phyloP scores from a whole-genome alignment of 2,797 vertebrate species.

The Glyptemys insculpta region DNA sequence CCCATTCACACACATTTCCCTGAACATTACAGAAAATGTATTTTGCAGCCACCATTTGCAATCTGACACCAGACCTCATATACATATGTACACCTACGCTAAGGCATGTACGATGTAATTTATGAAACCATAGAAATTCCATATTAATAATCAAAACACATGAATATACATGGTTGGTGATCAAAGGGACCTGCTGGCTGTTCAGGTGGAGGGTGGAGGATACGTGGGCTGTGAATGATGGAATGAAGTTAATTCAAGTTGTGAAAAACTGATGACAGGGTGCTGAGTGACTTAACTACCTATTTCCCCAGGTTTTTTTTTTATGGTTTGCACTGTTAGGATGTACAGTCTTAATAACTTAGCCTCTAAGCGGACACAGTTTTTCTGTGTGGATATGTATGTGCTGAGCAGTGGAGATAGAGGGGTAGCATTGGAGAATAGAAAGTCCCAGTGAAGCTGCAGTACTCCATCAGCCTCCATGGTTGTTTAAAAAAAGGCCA shows the following conservation, averaged over 20 bases:
- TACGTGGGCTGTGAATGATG: not conserved
- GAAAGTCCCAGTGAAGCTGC: not conserved
- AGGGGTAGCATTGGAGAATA: not conserved
- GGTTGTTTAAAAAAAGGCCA: not conserved
- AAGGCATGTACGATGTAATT: not conserved
- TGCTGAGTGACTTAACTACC: not conserved
- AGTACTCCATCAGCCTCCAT: rapidly evolving
- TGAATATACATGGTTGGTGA: not conserved
- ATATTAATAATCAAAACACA: not conserved
- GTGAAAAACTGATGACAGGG: not conserved
- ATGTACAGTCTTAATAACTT: not conserved
- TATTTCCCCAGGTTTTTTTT: not conserved
- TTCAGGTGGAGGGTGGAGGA: rapidly evolving
- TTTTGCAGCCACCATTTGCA: not conserved
- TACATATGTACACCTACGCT: not conserved
- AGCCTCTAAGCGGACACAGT: not conserved
- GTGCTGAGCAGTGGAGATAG: not conserved
- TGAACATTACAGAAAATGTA: not conserved
- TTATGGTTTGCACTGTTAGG: not conserved
- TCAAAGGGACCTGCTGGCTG: not conserved
- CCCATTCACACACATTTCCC: not conserved
- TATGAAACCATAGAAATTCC: not conserved
- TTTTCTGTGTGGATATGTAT: not conserved
- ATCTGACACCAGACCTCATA: not conserved
- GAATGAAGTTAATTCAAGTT: not conserved